These are phyloP conservation scores for Molossus alvarezi DNA, from an alignment of 2,797 vertebrate genomes.

Conservation along the genomic window DNA sequence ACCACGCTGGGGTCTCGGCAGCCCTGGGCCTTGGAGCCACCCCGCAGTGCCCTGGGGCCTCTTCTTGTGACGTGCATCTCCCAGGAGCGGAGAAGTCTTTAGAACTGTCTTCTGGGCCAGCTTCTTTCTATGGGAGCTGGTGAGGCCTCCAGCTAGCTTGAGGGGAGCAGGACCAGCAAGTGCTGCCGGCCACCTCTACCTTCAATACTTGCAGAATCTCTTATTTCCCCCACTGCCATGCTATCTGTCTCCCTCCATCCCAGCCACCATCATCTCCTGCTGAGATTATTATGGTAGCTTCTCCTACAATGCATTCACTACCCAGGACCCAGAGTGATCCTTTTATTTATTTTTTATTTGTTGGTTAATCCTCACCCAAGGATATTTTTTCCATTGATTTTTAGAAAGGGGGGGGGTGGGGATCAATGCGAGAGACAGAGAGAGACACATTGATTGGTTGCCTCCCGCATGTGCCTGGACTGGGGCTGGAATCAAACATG, in stretches of 20 bases:
- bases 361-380: too few species aligned
- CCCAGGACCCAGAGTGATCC: neutral
- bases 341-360: neutral
- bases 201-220: neutral
- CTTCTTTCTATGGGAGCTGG: neutral
- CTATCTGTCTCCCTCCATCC: neutral
- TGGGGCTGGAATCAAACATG: too few species aligned
- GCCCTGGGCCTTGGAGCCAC: neutral
- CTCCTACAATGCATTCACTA: neutral
- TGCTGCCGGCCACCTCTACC: neutral
- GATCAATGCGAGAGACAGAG: too few species aligned
- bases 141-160: neutral
- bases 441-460: too few species aligned
- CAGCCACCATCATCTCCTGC: neutral
- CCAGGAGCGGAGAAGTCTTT: neutral
- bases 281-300: neutral
- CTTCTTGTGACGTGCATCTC: neutral
- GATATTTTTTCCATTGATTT: too few species aligned
- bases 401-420: too few species aligned
- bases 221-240: neutral
- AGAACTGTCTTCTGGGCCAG: neutral
- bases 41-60: neutral
- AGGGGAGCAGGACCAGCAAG: neutral
- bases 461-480: too few species aligned
- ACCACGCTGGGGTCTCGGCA: neutral